Conservation (phyloP, 2,797 vertebrate genomes). For the Siniperca obscura region DNA sequence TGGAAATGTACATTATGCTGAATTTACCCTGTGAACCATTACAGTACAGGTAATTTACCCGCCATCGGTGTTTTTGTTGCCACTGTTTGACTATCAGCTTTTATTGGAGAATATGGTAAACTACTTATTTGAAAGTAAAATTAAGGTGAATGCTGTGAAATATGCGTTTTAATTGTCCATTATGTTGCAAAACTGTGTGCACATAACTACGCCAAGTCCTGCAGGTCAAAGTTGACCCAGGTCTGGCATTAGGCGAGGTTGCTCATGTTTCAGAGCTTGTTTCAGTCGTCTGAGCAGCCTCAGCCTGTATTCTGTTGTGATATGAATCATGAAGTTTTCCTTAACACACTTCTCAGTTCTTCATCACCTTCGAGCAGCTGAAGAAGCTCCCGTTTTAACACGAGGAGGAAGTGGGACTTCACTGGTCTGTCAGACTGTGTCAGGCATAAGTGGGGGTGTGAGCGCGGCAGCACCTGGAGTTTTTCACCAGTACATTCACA, state of each 20-base stretch:
- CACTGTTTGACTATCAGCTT: not conserved
- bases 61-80: not conserved
- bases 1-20: no score
- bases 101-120: not conserved
- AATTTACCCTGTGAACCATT: no score
- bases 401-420: constrained; percentile 29
- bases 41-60: not conserved
- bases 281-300: not conserved
- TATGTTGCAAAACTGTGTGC: not conserved
- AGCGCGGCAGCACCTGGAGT: constrained; percentile 51
- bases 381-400: constrained; percentile 93
- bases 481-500: constrained; percentile 49
- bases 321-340: constrained; percentile 15
- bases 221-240: not conserved
- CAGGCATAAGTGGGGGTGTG: constrained; percentile 36
- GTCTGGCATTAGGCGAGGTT: not conserved
- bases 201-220: not conserved
- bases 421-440: constrained; percentile 38
- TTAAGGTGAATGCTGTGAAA: not conserved
- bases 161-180: not conserved
- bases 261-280: not conserved
- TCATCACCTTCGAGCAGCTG: constrained; percentile 97
- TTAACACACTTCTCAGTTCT: constrained; percentile 88
- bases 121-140: constrained; percentile 1
- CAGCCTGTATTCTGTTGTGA: not conserved